A percentile compares a stretch with the other conserved stretches of the same genome.
Evolutionary conservation across 64 coral and sea anemone species (phyloP).

Genomic region (Porites lutea): DNA sequence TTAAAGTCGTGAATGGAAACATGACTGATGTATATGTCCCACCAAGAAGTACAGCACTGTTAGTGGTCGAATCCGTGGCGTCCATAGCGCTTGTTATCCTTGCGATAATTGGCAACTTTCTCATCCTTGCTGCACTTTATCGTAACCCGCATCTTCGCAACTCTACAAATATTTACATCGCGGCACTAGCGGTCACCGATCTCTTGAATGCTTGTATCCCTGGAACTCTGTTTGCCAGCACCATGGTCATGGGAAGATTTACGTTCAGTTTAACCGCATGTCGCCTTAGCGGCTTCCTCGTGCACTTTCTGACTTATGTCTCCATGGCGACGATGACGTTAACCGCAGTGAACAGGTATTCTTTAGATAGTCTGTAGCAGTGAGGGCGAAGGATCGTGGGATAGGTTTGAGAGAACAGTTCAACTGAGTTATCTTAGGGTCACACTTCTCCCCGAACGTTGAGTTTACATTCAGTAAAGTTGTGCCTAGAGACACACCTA

Average conservation of each 20-base stretch:
- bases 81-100: conserved; percentile 10
- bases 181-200: not conserved
- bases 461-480: no score
- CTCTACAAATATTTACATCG: conserved; percentile 30
- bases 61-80: conserved; percentile 3
- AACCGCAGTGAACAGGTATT: conserved; percentile 23
- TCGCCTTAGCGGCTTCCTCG: conserved; percentile 27
- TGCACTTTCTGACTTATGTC: conserved; percentile 36
- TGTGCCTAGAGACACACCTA: no score
- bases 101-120: conserved; percentile 19
- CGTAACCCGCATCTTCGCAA: conserved; percentile 23
- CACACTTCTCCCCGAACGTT: no score
- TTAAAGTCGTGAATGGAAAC: not conserved
- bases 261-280: not conserved
- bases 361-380: no score
- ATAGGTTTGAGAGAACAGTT: no score
- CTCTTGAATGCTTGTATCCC: conserved; percentile 14
- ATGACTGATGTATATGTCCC: not conserved
- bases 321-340: conserved; percentile 46
- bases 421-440: no score
- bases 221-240: conserved; percentile 34
- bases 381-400: no score
- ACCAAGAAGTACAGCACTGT: not conserved
- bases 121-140: conserved; percentile 5
- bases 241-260: not conserved